Base-by-base conservation (phyloP, 2,113 vertebrate species). In the Dissostichus mawsoni region DNA sequence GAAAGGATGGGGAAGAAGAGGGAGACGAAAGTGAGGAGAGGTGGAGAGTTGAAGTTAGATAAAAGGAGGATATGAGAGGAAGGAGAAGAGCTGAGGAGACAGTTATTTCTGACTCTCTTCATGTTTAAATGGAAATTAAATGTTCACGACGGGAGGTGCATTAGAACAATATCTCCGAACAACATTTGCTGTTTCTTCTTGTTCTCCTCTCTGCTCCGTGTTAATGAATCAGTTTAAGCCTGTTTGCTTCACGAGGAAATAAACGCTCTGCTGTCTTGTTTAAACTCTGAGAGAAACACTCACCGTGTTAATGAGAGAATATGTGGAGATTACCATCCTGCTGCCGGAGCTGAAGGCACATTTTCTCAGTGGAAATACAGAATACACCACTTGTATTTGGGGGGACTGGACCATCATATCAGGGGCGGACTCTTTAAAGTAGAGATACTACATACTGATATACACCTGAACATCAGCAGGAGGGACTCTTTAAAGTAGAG, bases 81-180 rank as follows among this genome's bases (percentile, higher is more conserved):
- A n/a, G 56, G 51, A 36, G 41, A 67, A 61, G 29, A 74, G 59
- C 14, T 1, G 69, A 65, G 62, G 68, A 74, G 64, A 73, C 55
- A 13, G 55, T 65, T 83, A 76, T 48, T 61, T 80, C 65, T 74
- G 78, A 80, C 69, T 87, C 77, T 17, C 44, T 81, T 88, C 71
- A 63, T 67, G 74, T 78, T 67, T 67, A 83, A 88, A 85, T 92
- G 82, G 78, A 87, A 91, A 88, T 89, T 56, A 83, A 78, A 83
- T 86, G 69, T 83, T 83, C 76, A 75, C 44, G 11, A 78, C 45
- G 52, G 85, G 89, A 74, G 73, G 81, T 18, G 68, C 65, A 78
- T 81, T 64, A 65, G 58, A 77, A 80, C 77, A 55, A 85, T 75
- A 73, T 69, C 76, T 81, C 80, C 80, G 61, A 20, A 59, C 74